A percentile compares a stretch with the other conserved stretches of the same genome.
These are phyloP conservation scores for Lepas anatifera DNA, from an alignment of 2,888 invertebrate species.

Conservation along the genomic window DNA sequence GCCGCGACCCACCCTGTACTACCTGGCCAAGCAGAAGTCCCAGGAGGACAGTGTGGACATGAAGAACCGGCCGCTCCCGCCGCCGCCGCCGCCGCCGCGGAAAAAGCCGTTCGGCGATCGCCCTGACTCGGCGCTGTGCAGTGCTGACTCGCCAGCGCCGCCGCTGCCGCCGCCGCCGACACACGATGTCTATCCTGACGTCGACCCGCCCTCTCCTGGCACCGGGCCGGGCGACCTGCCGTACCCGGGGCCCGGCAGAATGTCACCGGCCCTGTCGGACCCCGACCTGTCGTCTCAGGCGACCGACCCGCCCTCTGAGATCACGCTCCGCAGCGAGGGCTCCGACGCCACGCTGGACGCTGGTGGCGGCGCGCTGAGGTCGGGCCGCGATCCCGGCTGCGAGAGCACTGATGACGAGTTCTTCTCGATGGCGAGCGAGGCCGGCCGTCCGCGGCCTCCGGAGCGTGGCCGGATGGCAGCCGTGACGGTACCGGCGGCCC, in stretches of 20 bases:
- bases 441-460: neutral
- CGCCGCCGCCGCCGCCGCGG: constrained; percentile 6
- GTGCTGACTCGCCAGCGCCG: neutral
- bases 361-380: neutral
- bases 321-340: neutral
- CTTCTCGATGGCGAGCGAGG: constrained; percentile 6
- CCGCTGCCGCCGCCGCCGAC: neutral
- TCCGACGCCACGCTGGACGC: neutral
- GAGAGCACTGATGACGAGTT: constrained; percentile 7
- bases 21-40: neutral
- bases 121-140: neutral
- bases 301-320: neutral
- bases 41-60: neutral
- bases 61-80: constrained; percentile 10
- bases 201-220: no score
- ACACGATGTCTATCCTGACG: no score
- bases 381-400: neutral
- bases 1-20: neutral
- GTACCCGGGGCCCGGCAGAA: neutral
- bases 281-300: neutral
- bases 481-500: neutral
- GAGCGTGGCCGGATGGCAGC: neutral
- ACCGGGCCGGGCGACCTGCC: no score
- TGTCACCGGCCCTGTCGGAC: neutral
- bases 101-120: neutral